These are phyloP conservation scores for Gorilla gorilla DNA, from an alignment of 2,113 vertebrate species.

Conservation along the genomic window DNA sequence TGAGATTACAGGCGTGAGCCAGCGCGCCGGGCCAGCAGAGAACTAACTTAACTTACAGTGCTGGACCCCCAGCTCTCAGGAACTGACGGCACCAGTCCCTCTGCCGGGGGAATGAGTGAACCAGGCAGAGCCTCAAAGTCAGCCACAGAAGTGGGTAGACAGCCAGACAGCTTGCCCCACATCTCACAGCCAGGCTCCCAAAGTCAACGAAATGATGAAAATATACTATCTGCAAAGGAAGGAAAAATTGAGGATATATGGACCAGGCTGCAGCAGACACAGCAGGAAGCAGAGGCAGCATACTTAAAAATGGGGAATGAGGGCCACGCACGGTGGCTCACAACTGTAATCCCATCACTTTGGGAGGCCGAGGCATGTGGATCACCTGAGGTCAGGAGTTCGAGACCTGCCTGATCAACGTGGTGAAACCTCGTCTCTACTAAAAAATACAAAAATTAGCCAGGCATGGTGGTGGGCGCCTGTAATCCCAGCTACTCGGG, in stretches of 20 bases:
- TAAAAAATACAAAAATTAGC: too few species aligned
- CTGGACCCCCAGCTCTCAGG: neutral
- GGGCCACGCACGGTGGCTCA: too few species aligned
- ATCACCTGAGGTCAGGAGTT: too few species aligned
- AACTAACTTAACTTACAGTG: neutral
- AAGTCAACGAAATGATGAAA: neutral
- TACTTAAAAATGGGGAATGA: neutral
- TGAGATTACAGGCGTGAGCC: too few species aligned
- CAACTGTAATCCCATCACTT: too few species aligned
- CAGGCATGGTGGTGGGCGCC: rapidly evolving
- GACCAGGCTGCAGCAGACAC: too few species aligned
- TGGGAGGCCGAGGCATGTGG: too few species aligned
- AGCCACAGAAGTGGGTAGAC: neutral
- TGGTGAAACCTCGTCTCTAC: too few species aligned
- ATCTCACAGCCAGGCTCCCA: neutral
- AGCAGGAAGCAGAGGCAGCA: neutral
- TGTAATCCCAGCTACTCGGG: too few species aligned
- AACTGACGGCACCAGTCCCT: neutral
- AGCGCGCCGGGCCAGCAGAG: neutral
- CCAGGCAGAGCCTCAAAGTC: neutral
- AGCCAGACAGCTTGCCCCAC: too few species aligned
- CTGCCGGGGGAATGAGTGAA: neutral
- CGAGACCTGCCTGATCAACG: too few species aligned
- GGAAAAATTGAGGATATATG: neutral
- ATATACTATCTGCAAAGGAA: neutral